Conservation (phyloP, 35 echinoderm and acorn worm genomes). For the Apostichopus japonicus region DNA sequence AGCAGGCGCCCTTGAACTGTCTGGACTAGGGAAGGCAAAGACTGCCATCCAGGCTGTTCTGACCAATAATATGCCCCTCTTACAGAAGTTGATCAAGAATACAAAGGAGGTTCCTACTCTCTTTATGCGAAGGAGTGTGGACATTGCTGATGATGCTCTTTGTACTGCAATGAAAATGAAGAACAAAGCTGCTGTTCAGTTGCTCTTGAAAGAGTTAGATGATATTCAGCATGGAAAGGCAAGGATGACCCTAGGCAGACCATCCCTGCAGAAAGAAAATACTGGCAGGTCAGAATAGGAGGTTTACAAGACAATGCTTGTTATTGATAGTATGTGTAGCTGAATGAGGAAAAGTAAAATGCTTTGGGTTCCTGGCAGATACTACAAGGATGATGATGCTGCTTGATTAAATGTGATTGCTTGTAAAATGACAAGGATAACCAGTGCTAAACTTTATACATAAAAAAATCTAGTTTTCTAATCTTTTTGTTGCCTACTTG, state of each 20-base stretch:
- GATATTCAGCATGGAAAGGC: slow-evolving; percentile 25
- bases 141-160: slow-evolving; percentile 63
- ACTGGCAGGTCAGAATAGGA: slow-evolving; percentile 75
- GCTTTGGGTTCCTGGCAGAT: not conserved
- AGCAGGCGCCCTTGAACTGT: slow-evolving; percentile 71
- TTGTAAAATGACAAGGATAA: not conserved
- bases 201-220: slow-evolving; percentile 47
- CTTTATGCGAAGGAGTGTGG: slow-evolving; percentile 65
- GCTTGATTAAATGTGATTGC: not conserved
- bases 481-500: too few species aligned
- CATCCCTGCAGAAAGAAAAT: slow-evolving; percentile 55
- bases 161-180: slow-evolving; percentile 75
- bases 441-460: too few species aligned
- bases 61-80: slow-evolving; percentile 86
- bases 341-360: not conserved
- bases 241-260: slow-evolving; percentile 23
- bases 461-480: too few species aligned
- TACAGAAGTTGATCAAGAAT: slow-evolving; percentile 66
- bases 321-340: not conserved
- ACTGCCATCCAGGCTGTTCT: slow-evolving; percentile 87
- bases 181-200: slow-evolving; percentile 69
- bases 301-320: not conserved
- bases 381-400: not conserved
- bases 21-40: slow-evolving; percentile 67
- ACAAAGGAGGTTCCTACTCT: slow-evolving; percentile 76